Percentiles rank a stretch among this genome's conserved stretches.
Conservation (phyloP, 2,113 vertebrate genomes). For the Aegotheles bennettii region DNA sequence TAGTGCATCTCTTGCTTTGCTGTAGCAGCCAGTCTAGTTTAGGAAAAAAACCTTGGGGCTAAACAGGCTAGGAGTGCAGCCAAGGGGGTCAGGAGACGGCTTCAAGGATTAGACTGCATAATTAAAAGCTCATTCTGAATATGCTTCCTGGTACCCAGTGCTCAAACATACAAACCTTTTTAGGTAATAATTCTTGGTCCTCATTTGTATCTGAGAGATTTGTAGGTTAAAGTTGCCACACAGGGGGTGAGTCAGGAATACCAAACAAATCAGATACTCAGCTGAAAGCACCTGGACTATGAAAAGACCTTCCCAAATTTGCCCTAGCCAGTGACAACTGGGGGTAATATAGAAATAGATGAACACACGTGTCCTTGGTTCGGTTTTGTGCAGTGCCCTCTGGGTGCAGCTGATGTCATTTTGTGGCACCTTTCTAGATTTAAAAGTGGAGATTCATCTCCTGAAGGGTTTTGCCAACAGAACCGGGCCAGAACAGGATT, state of each 20-base stretch:
- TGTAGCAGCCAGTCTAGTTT: not conserved
- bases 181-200: conserved; percentile 9
- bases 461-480: not conserved
- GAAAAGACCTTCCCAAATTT: conserved; percentile 8
- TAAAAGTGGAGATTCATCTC: not conserved
- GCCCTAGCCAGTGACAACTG: not conserved
- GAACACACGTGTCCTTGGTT: not conserved
- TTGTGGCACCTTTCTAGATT: not conserved
- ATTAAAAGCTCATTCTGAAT: conserved; percentile 41
- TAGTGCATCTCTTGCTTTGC: not conserved
- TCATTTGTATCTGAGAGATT: conserved; percentile 21
- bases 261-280: not conserved
- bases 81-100: conserved; percentile 26
- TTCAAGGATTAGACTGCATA: conserved; percentile 33
- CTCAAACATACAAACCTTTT: conserved; percentile 32
- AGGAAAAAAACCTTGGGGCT: not conserved
- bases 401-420: not conserved
- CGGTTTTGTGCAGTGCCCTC: not conserved
- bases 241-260: conserved; percentile 26
- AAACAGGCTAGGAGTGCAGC: conserved; percentile 35
- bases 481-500: not conserved
- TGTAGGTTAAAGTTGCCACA: conserved; percentile 19
- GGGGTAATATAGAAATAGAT: not conserved
- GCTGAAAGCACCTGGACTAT: not conserved
- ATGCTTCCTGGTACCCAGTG: conserved; percentile 9